These are phyloP conservation scores for Uropsilus gracilis DNA, from an alignment of 2,113 vertebrate genomes.

Conservation along the genomic window DNA sequence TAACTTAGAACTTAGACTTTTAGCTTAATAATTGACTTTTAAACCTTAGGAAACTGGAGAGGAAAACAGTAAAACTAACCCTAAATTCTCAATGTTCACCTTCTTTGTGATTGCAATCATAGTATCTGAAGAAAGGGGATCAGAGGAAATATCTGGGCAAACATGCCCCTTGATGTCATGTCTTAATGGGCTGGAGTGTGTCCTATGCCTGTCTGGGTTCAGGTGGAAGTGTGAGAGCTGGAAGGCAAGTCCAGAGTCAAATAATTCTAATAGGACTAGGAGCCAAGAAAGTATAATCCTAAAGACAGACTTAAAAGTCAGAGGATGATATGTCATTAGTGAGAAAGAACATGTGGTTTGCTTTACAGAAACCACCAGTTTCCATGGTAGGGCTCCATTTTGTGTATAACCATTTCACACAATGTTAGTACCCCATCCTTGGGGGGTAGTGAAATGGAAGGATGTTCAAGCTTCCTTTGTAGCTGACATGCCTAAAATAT, in stretches of 20 bases:
- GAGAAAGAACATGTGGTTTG: background rate
- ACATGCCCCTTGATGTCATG: background rate
- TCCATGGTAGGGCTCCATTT: background rate
- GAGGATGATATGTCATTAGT: background rate
- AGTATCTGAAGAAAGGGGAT: background rate
- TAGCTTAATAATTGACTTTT: no score
- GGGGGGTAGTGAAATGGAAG: background rate
- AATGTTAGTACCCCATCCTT: background rate
- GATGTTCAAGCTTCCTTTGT: background rate
- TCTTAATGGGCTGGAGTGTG: background rate
- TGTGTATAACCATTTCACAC: no score
- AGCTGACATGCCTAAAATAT: background rate
- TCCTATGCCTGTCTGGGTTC: background rate
- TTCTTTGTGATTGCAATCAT: background rate
- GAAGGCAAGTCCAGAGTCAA: background rate
- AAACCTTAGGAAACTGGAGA: no score
- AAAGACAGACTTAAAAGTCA: background rate
- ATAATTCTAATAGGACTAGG: background rate
- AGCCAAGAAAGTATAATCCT: background rate
- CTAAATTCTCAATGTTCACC: no score
- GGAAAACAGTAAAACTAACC: no score
- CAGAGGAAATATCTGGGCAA: background rate
- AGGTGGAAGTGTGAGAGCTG: background rate
- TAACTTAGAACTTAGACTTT: no score
- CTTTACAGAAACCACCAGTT: background rate